Evolutionary conservation across 2,113 vertebrate genomes (phyloP).

Genomic region (Lepus timidus): DNA sequence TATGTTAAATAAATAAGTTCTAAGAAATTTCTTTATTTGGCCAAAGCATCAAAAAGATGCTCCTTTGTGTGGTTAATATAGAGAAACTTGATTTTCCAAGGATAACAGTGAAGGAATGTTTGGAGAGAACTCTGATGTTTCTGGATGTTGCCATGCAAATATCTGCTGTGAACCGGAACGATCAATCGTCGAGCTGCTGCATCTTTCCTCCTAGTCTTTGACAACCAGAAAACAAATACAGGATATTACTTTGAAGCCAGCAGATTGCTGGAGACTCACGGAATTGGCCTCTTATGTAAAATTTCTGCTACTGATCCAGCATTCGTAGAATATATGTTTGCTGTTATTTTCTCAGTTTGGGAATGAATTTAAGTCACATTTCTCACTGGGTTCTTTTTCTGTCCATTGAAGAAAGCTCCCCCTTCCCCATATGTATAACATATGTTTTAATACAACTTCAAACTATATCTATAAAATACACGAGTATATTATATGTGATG

Average conservation of each 20-base stretch:
- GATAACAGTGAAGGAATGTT: constrained; percentile 60
- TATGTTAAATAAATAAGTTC: constrained; percentile 57
- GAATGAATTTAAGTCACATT: background rate
- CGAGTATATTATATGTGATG: background rate
- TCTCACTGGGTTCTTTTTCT: background rate
- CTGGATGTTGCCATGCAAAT: background rate
- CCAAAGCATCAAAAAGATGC: constrained; percentile 25
- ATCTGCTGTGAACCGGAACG: background rate
- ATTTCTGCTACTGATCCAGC: background rate
- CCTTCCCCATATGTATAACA: background rate
- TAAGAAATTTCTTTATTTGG: constrained; percentile 41
- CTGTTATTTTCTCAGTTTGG: background rate
- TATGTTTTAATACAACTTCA: background rate
- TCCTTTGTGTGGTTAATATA: constrained; percentile 26
- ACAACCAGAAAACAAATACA: background rate
- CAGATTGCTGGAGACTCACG: background rate
- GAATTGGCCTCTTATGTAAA: background rate
- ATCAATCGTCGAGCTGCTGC: background rate
- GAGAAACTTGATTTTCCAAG: constrained; percentile 59
- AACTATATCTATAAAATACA: background rate
- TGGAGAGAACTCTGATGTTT: background rate
- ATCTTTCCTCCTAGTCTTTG: constrained; percentile 1
- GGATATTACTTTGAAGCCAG: background rate
- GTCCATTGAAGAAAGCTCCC: background rate
- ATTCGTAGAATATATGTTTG: background rate